Percentiles rank a stretch among this genome's conserved stretches.
These are phyloP conservation scores for Acromyrmex heyeri DNA, from an alignment of 1,140 invertebrate species.

Conservation along the genomic window DNA sequence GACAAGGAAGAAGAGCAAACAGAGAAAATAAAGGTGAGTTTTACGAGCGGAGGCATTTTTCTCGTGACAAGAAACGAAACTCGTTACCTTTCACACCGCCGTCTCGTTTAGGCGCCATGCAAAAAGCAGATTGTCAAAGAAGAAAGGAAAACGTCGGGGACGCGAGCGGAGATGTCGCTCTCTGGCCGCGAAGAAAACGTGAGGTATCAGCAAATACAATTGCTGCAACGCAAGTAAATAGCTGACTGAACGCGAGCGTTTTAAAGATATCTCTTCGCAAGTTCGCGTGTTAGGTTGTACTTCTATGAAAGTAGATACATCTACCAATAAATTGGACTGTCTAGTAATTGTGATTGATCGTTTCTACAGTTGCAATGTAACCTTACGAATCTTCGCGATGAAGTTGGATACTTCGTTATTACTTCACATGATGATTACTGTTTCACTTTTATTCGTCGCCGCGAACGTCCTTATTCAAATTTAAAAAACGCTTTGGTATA, in stretches of 20 bases:
- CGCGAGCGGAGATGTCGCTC: slow-evolving; percentile 2
- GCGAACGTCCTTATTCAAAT: slow-evolving; percentile 13
- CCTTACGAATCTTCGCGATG: not conserved
- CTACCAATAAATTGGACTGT: slow-evolving; percentile 18
- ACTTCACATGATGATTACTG: not conserved
- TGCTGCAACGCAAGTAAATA: not conserved
- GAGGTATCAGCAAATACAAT: slow-evolving; percentile 51
- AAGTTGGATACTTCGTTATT: slow-evolving; percentile 26
- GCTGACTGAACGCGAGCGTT: not conserved
- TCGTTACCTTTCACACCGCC: slow-evolving; percentile 60
- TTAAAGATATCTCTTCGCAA: not conserved
- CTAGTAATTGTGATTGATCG: slow-evolving; percentile 13
- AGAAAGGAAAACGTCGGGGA: slow-evolving; percentile 11
- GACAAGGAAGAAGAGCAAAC: slow-evolving; percentile 33
- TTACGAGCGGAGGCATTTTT: slow-evolving; percentile 72
- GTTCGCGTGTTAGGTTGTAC: not conserved
- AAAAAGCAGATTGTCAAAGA: slow-evolving; percentile 69
- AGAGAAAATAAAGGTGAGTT: slow-evolving; percentile 59
- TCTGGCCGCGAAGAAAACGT: slow-evolving; percentile 22
- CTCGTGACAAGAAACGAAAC: slow-evolving; percentile 55
- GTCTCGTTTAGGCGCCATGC: slow-evolving; percentile 60
- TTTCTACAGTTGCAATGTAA: not conserved
- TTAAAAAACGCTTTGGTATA: slow-evolving; percentile 30
- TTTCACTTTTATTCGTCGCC: not conserved
- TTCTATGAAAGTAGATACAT: slow-evolving; percentile 2